These are phyloP conservation scores for Eurytoma californica DNA, from an alignment of 2,888 invertebrate genomes.

Conservation along the genomic window DNA sequence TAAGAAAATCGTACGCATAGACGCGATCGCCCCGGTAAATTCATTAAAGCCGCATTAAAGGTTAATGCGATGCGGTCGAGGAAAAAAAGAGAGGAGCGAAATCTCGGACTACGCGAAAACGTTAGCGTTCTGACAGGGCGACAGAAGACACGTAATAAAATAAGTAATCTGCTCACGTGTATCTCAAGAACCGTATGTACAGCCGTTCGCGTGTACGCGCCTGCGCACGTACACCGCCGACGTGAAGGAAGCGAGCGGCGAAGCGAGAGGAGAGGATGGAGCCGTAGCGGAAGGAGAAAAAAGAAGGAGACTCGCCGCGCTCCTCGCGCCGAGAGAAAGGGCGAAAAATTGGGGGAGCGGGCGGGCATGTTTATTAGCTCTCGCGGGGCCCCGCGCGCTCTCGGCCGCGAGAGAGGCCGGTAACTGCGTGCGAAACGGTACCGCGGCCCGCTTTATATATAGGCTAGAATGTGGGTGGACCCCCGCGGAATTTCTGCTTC, in stretches of 20 bases:
- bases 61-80: too few relatives aligned
- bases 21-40: too few relatives aligned
- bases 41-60: too few relatives aligned
- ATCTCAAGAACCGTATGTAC: slow-evolving; percentile 3
- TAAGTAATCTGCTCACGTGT: slow-evolving; percentile 23
- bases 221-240: not conserved
- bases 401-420: slow-evolving; percentile 6
- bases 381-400: too few relatives aligned
- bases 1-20: too few relatives aligned
- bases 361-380: slow-evolving; percentile 41
- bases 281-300: not conserved
- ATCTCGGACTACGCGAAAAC: too few relatives aligned
- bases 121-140: not conserved
- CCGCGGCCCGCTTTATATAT: slow-evolving; percentile 60
- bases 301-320: slow-evolving; percentile 10
- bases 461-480: slow-evolving; percentile 69
- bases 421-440: slow-evolving; percentile 60
- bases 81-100: too few relatives aligned
- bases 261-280: not conserved
- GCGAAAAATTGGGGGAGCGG: slow-evolving; percentile 53
- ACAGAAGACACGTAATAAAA: slow-evolving; percentile 11
- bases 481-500: slow-evolving; percentile 49
- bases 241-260: not conserved
- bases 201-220: not conserved
- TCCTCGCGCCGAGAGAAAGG: slow-evolving; percentile 45